These are phyloP conservation scores for Carduelis carduelis DNA, from an alignment of 2,797 vertebrate genomes.

Conservation along the genomic window DNA sequence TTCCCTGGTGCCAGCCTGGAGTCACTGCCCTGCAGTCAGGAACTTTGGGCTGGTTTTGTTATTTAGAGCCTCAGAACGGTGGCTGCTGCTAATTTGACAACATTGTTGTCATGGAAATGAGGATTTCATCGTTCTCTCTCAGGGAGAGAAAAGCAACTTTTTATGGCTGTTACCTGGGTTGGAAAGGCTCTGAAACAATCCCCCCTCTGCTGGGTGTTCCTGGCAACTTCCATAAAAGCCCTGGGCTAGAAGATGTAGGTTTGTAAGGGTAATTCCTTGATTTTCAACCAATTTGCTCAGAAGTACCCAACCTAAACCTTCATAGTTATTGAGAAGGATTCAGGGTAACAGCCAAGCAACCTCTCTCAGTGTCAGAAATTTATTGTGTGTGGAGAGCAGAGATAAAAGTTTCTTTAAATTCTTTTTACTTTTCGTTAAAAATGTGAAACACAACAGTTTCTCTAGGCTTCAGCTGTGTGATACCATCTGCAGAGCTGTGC, in stretches of 20 bases:
- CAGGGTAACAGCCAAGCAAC: background rate
- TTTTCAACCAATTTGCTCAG: background rate
- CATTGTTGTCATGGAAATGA: background rate
- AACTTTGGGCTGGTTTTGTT: background rate
- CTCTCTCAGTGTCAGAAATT: background rate
- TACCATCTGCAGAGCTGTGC: background rate
- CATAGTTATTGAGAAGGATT: background rate
- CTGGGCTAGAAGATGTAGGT: background rate
- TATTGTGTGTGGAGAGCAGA: background rate
- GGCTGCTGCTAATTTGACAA: background rate
- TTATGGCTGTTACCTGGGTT: background rate
- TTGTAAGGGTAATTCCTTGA: background rate
- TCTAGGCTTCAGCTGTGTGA: background rate
- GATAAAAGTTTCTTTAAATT: background rate
- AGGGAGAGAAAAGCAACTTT: background rate
- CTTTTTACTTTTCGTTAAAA: background rate
- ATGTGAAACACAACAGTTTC: background rate
- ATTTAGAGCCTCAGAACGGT: background rate
- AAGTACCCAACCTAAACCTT: background rate
- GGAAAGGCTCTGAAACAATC: background rate
- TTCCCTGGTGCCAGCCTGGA: background rate
- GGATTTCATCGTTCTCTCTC: background rate
- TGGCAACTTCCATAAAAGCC: background rate
- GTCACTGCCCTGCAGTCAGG: background rate
- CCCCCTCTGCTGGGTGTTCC: accelerated